Conservation (phyloP, 1,140 invertebrate genomes). For the Anastatus disparis region DNA sequence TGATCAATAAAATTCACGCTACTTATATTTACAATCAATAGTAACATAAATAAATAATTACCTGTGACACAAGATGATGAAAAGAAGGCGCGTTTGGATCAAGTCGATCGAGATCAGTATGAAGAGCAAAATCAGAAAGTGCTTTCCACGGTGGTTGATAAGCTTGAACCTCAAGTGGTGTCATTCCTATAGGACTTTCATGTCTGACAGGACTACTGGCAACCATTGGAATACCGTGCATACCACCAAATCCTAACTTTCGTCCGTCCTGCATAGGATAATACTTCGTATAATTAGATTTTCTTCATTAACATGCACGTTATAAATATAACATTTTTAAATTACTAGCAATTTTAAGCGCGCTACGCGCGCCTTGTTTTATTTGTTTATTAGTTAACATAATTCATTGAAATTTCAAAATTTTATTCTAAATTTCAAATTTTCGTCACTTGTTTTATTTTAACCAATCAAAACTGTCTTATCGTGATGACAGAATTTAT, state of each 20-base stretch:
- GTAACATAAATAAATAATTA: too few species aligned
- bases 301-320: not conserved
- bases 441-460: too few species aligned
- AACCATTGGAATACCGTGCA: conserved; percentile 97
- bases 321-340: not conserved
- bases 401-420: too few species aligned
- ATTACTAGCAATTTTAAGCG: not conserved
- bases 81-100: conserved; percentile 90
- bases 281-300: conserved; percentile 53
- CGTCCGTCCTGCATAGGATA: conserved; percentile 83
- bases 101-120: conserved; percentile 89
- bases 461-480: too few species aligned
- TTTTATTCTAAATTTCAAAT: too few species aligned
- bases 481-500: too few species aligned
- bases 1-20: too few species aligned
- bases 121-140: conserved; percentile 92
- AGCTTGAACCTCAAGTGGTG: conserved; percentile 90
- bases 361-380: too few species aligned
- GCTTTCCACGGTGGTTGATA: conserved; percentile 99
- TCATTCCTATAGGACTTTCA: conserved; percentile 87
- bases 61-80: conserved; percentile 95
- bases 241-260: conserved; percentile 88
- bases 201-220: conserved; percentile 94
- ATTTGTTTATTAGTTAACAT: too few species aligned
- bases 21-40: too few species aligned